Evolutionary conservation across 2,888 invertebrate species (phyloP).

Genomic region (Imbricaverruca yamaguchii): DNA sequence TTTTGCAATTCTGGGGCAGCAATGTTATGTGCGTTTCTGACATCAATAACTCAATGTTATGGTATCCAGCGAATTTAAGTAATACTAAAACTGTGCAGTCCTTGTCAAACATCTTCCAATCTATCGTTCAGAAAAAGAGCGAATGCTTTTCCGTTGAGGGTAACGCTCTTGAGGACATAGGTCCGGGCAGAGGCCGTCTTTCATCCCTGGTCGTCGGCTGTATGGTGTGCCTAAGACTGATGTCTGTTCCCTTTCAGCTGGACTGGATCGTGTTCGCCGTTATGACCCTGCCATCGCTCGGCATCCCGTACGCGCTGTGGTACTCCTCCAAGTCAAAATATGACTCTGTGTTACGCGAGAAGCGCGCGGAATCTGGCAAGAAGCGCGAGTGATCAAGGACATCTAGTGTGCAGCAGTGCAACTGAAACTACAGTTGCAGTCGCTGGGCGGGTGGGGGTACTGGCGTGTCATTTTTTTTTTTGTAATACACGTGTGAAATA

Average conservation of each 20-base stretch:
- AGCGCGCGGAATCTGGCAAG: constrained; percentile 25
- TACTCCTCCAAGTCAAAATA: constrained; percentile 91
- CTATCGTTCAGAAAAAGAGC: too few species aligned
- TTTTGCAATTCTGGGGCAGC: too few species aligned
- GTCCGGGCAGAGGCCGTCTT: too few species aligned
- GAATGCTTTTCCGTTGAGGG: too few species aligned
- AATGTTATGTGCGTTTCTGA: too few species aligned
- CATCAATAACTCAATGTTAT: too few species aligned
- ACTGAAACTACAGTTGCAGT: not conserved
- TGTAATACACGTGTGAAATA: not conserved
- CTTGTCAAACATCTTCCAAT: too few species aligned
- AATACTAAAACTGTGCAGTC: too few species aligned
- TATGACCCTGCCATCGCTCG: constrained; percentile 90
- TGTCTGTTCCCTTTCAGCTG: constrained; percentile 43
- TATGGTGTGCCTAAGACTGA: too few species aligned
- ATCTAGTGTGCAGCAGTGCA: not conserved
- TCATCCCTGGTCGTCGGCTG: too few species aligned
- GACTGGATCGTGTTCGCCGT: constrained; percentile 96
- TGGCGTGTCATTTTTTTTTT: not conserved
- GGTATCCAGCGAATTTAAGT: too few species aligned
- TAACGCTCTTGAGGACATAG: too few species aligned
- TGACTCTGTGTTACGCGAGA: constrained; percentile 40
- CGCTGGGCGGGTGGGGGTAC: not conserved
- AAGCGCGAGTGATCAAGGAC: not conserved
- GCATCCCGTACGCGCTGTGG: constrained; percentile 91